Conservation (phyloP, 2,888 invertebrate species). For the Perithous albicinctus region DNA sequence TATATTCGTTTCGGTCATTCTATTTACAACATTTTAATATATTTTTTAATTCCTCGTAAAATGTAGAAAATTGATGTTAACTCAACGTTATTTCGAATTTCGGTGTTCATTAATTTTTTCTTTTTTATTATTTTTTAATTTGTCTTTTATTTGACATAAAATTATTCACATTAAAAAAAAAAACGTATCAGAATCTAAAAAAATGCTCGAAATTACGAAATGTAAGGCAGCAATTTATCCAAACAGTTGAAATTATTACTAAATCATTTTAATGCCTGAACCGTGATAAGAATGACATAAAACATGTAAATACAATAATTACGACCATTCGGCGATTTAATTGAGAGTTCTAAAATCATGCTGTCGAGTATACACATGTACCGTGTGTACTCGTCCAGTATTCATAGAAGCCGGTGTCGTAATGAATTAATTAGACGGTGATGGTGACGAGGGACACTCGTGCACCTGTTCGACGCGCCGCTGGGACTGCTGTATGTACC, state of each 20-base stretch:
- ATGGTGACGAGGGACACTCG: conserved; percentile 56
- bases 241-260: neutral
- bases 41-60: too few relatives aligned
- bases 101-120: too few relatives aligned
- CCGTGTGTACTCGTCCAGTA: conserved; percentile 28
- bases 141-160: too few relatives aligned
- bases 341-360: conserved; percentile 47
- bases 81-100: too few relatives aligned
- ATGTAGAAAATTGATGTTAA: too few relatives aligned
- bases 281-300: neutral
- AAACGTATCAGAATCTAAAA: too few relatives aligned
- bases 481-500: neutral
- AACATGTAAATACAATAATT: conserved; percentile 15
- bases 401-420: conserved; percentile 53
- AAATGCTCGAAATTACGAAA: neutral
- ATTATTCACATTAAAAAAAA: too few relatives aligned
- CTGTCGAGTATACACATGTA: conserved; percentile 34
- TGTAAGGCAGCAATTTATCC: neutral
- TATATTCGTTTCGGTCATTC: too few relatives aligned
- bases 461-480: conserved; percentile 51
- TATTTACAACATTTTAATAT: too few relatives aligned
- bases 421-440: conserved; percentile 65
- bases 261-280: neutral
- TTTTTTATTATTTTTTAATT: too few relatives aligned
- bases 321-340: conserved; percentile 39